Evolutionary conservation across 2,888 invertebrate genomes (phyloP), one percentile per base, ranked within the genome.

Genomic region (Chouioia cunea): DNA sequence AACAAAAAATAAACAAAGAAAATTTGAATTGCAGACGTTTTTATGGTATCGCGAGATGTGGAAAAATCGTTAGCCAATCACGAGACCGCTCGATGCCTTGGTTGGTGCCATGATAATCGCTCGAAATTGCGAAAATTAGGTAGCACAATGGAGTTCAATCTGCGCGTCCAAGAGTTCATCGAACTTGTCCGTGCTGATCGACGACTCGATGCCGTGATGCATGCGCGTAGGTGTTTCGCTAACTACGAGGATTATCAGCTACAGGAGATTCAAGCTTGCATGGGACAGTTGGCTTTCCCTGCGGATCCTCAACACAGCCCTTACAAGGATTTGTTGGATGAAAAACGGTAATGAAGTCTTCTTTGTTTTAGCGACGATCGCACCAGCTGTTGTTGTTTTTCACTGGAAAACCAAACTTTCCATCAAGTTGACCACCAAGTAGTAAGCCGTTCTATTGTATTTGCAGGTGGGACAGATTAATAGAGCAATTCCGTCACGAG

Each of bases 51-150:
- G 0, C 90, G 93, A 15, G 93, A 93, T 81, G 94, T 98, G 8
- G 97, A 97, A 83, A 92, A 92, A 73, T 96, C 97, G 74, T 86
- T 99, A 68, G 87, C 90, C 2, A 90, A 90, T 71, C 92, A 91
- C 67, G 95, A 97, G 86, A 97, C 97, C 0, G 88, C 90, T 2
- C 94, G 96, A 83, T 97, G 97, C 84, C 90, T 97, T 71, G 90
- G 93, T 73, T 98, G 98, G 98, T 98, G 98, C 87, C 93, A 95
- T 81, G 98, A 98, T 84, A 97, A 98, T 88, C 93, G 96, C 85
- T 97, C 97, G 46, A 97, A 97, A 84, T 89, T 98, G 74, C 89
- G 97, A 67, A 97, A 97, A 87, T 90, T 97, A 75, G 95, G 95
- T 86, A 97, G 97, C 64, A 95, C 92, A 66, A 93, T 99, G 90